A percentile compares a stretch with the other conserved stretches of the same genome.
Conservation (phyloP, 1,140 invertebrate species). For the Neodiprion virginianus region DNA sequence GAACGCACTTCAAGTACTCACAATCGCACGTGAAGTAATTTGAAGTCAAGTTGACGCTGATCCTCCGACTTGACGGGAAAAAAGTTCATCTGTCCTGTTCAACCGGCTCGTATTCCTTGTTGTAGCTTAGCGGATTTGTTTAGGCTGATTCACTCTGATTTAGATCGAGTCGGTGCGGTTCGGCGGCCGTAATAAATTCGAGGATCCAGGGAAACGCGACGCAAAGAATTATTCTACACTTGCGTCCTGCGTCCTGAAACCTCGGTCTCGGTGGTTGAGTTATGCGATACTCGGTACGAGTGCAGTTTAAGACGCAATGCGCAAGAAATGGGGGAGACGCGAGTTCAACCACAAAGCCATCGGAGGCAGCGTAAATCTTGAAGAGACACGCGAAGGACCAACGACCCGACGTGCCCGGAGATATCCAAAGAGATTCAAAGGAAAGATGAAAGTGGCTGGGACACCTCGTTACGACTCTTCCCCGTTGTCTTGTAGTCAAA, state of each 20-base stretch:
- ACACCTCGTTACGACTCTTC: background rate
- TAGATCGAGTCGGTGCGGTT: slow-evolving; percentile 28
- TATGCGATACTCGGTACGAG: slow-evolving; percentile 26
- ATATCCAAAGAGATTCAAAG: background rate
- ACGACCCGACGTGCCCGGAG: slow-evolving; percentile 9
- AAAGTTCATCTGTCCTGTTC: background rate
- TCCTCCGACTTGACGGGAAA: too few relatives aligned
- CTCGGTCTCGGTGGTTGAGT: slow-evolving; percentile 23
- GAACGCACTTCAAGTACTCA: too few relatives aligned
- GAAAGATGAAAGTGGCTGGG: background rate
- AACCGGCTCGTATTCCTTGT: background rate
- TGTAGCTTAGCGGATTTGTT: background rate
- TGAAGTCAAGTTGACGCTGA: too few relatives aligned
- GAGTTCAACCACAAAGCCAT: slow-evolving; percentile 49
- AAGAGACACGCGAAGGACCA: slow-evolving; percentile 21
- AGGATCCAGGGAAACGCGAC: slow-evolving; percentile 38
- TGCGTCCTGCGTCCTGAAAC: background rate
- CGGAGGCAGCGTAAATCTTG: slow-evolving; percentile 45
- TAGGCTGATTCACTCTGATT: slow-evolving; percentile 29
- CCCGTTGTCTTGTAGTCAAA: background rate
- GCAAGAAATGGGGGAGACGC: slow-evolving; percentile 15
- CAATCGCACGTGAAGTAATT: too few relatives aligned
- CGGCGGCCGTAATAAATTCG: slow-evolving; percentile 43
- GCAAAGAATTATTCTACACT: background rate
- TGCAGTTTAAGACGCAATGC: slow-evolving; percentile 35